phyloP scores from a whole-genome alignment of 1,140 invertebrate genomes.

The Periplaneta americana region DNA sequence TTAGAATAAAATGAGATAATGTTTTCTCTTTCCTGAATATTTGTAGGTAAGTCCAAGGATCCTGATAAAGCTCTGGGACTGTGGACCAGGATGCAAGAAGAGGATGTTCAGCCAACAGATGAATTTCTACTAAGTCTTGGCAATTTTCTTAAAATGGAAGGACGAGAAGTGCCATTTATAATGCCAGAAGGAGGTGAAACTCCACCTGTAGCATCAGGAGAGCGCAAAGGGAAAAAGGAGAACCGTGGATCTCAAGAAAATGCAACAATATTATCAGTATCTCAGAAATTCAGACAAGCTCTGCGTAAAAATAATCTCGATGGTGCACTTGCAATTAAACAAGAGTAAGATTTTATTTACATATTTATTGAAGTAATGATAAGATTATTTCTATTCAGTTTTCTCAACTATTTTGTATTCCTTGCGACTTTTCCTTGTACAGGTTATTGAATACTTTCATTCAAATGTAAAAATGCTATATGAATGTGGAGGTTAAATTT shows the following conservation, averaged over 20 bases:
- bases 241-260: conserved; percentile 11
- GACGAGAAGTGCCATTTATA: conserved; percentile 60
- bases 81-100: conserved; percentile 78
- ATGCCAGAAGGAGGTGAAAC: conserved; percentile 45
- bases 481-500: too few species aligned
- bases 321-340: conserved; percentile 15
- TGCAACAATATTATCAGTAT: conserved; percentile 5
- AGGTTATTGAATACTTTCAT: too few species aligned
- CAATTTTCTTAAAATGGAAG: conserved; percentile 55
- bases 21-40: background rate
- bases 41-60: conserved; percentile 42
- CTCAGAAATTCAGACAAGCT: conserved; percentile 31
- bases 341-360: background rate
- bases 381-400: too few species aligned
- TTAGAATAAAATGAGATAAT: too few species aligned
- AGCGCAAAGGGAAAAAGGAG: background rate
- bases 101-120: conserved; percentile 61
- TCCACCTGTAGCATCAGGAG: conserved; percentile 8
- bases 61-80: conserved; percentile 65
- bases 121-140: conserved; percentile 59
- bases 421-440: too few species aligned
- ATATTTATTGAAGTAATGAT: too few species aligned
- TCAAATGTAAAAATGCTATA: too few species aligned
- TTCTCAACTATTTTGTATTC: too few species aligned
- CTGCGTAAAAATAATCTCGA: conserved; percentile 43